Percentiles rank a stretch among this genome's conserved stretches.
These are phyloP conservation scores for Muscidifurax raptorellus DNA, from an alignment of 1,140 invertebrate genomes.

Conservation along the genomic window DNA sequence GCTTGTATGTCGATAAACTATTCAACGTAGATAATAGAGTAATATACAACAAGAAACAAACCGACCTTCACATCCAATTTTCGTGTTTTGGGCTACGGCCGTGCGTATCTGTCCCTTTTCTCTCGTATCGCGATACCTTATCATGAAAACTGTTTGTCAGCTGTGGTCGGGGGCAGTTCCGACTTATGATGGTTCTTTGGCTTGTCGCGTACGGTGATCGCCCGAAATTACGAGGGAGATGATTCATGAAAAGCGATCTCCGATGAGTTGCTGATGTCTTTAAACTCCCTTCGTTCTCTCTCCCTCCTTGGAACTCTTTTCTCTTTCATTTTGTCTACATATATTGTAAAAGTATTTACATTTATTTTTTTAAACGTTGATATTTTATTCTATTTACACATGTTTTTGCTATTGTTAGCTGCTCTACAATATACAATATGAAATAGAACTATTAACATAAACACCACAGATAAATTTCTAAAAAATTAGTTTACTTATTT, in stretches of 20 bases:
- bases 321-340: background rate
- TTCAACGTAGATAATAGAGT: background rate
- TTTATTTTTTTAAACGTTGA: too few relatives aligned
- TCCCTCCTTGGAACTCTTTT: background rate
- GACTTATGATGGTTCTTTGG: background rate
- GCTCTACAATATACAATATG: background rate
- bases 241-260: background rate
- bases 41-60: background rate
- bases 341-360: background rate
- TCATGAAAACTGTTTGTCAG: slow-evolving; percentile 4
- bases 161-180: background rate
- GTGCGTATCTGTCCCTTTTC: background rate
- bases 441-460: background rate
- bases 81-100: background rate
- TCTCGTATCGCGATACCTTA: background rate
- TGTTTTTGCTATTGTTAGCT: background rate
- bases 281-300: too few relatives aligned
- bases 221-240: background rate
- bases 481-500: background rate
- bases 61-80: background rate
- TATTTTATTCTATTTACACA: too few relatives aligned
- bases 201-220: background rate
- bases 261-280: too few relatives aligned
- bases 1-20: background rate
- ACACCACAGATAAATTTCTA: background rate